Evolutionary conservation across 2,113 vertebrate genomes (phyloP), one percentile per base, ranked within the genome.

Genomic region (Centrocercus urophasianus): DNA sequence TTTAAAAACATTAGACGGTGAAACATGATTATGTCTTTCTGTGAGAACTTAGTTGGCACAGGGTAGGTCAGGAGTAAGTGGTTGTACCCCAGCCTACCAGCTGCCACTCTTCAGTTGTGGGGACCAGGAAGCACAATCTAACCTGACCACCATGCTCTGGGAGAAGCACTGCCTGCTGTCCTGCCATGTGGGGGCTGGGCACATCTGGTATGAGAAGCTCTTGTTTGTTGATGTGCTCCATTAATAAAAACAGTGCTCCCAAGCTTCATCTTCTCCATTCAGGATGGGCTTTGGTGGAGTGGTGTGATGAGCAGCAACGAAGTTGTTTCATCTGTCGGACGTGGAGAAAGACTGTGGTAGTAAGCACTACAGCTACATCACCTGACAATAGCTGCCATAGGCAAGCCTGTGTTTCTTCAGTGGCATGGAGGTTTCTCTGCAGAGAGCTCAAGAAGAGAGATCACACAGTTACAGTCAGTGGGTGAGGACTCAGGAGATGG

Each of bases 11-110:
- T 71, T 83, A 25, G 9, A 43, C 94, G 92, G 16, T 83, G 43
- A 36, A 90, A 95, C 61, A 77, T 74, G 22, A 30, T 36, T 72
- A 16, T 50, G 89, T 70, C 42, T 90, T 75, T 83, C 47, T 75
- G 73, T 61, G 50, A 81, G 80, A 92, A 59, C 40, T 95, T 91
- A 57, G 24, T 63, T 22, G 83, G 2, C 71, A 52, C 38, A 69
- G 24, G 42, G 20, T 72, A 19, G n/a, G 7, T 25, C 4, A 30
- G n/a, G n/a, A 5, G 16, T 24, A 70, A 14, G 10, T 66, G 45
- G 11, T 7, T 63, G 21, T 22, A 34, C 28, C 38, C 38, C 83
- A 2, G 1, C 12, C 27, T 63, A 8, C 27, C 47, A 77, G 66
- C n/a, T 3, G 1, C 63, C 12, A 22, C 1, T 17, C 38, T 34